Evolutionary conservation across 2,797 vertebrate genomes (phyloP).

Genomic region (Eulemur rubriventer): DNA sequence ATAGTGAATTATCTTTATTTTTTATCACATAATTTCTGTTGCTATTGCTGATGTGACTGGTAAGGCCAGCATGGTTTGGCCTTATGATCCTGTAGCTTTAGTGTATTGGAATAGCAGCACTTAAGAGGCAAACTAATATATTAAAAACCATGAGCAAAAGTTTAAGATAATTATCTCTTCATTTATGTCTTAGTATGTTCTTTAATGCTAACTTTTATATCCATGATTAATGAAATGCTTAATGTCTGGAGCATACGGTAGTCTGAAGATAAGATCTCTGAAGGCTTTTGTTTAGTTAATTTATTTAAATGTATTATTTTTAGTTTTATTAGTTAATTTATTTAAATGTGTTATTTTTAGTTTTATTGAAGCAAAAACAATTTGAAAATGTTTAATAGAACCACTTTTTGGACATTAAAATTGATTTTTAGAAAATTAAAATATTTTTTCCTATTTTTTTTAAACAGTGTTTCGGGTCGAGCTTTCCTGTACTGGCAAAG

Average conservation of each 20-base stretch:
- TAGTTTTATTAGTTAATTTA: not conserved
- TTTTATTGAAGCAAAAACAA: slow-evolving; percentile 38
- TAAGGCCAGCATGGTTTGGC: not conserved
- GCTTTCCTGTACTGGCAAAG: slow-evolving; percentile 95
- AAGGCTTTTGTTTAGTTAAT: slow-evolving; percentile 20
- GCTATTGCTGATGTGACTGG: not conserved
- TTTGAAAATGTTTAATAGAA: not conserved
- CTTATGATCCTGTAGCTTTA: not conserved
- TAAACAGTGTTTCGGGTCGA: slow-evolving; percentile 95
- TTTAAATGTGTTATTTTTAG: slow-evolving; percentile 30
- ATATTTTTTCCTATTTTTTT: slow-evolving; percentile 28
- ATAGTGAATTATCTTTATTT: not conserved
- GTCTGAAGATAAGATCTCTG: not conserved
- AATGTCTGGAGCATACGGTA: not conserved
- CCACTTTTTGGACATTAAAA: not conserved
- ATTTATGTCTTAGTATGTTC: not conserved
- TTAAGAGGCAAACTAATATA: not conserved
- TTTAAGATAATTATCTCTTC: not conserved
- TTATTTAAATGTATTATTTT: slow-evolving; percentile 31
- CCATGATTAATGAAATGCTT: not conserved
- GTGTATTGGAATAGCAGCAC: not conserved
- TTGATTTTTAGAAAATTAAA: slow-evolving; percentile 52
- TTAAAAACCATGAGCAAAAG: slow-evolving; percentile 22
- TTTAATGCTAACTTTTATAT: not conserved
- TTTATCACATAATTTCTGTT: not conserved